phyloP scores from a whole-genome alignment of 2,113 vertebrate genomes.

The Oceanites oceanicus region DNA sequence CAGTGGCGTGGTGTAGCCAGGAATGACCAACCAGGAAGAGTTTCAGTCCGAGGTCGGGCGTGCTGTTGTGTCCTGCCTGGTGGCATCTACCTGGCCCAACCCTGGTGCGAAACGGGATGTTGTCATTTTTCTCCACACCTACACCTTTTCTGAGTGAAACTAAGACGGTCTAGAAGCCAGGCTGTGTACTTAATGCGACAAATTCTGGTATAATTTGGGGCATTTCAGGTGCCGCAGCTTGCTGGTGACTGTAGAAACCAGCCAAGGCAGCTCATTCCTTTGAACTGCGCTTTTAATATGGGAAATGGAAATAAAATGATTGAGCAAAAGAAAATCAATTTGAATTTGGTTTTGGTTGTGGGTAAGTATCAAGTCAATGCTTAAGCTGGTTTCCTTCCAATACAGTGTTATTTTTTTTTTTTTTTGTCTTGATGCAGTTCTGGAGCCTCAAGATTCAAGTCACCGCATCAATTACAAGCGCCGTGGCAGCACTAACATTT shows the following conservation, averaged over 20 bases:
- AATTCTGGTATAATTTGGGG: not conserved
- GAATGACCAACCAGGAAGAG: not conserved
- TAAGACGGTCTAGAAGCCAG: not conserved
- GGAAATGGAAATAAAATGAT: not conserved
- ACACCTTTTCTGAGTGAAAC: not conserved
- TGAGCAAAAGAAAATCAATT: not conserved
- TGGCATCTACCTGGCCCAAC: not conserved
- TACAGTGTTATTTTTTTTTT: not conserved
- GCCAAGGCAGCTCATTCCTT: not conserved
- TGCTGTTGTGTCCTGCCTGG: not conserved
- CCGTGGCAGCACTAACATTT: not conserved
- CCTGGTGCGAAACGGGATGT: too few species aligned
- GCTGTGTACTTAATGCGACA: too few species aligned
- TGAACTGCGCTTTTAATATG: not conserved
- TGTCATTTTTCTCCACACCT: not conserved
- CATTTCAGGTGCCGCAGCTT: not conserved
- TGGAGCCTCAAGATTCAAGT: not conserved
- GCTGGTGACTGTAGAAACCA: not conserved
- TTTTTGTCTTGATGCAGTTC: not conserved
- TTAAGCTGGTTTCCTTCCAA: not conserved
- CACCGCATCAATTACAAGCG: fast-evolving
- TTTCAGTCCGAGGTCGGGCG: not conserved
- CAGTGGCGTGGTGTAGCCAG: not conserved
- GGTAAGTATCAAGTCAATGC: not conserved
- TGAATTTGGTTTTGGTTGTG: not conserved